Evolutionary conservation across 2,888 invertebrate species (phyloP).

Genomic region (Mellilla xanthometata): DNA sequence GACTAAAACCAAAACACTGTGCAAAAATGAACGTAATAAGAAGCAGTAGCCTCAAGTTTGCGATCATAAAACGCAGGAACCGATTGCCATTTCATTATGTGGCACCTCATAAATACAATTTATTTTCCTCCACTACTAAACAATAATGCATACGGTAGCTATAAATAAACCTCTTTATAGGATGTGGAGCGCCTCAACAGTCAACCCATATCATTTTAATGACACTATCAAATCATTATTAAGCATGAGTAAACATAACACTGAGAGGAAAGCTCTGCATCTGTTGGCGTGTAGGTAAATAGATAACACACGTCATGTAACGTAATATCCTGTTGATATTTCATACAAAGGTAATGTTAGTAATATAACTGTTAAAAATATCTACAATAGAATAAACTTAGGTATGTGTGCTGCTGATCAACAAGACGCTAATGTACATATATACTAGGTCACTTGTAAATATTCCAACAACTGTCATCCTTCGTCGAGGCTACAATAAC

Average conservation of each 20-base stretch:
- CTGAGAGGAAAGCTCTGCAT: constrained; percentile 42
- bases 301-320: constrained; percentile 59
- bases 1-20: constrained; percentile 68
- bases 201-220: constrained; percentile 26
- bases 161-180: constrained; percentile 11
- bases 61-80: constrained; percentile 50
- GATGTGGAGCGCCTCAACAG: constrained; percentile 9
- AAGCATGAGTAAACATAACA: constrained; percentile 45
- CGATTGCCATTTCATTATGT: constrained; percentile 48
- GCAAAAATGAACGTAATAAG: constrained; percentile 53
- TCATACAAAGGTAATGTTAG: constrained; percentile 62
- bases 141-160: constrained; percentile 10
- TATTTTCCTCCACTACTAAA: constrained; percentile 31
- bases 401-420: no score
- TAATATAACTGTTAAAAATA: no score
- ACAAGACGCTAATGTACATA: no score
- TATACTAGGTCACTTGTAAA: no score
- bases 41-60: constrained; percentile 57
- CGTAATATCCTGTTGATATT: constrained; percentile 59
- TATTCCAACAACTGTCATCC: constrained; percentile 35
- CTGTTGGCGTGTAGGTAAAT: constrained; percentile 37
- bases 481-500: constrained; percentile 36
- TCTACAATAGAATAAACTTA: no score
- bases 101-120: constrained; percentile 54
- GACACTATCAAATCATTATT: constrained; percentile 51